These are phyloP conservation scores for Himalopsyche phryganea DNA, from an alignment of 1,140 invertebrate genomes.

Conservation along the genomic window DNA sequence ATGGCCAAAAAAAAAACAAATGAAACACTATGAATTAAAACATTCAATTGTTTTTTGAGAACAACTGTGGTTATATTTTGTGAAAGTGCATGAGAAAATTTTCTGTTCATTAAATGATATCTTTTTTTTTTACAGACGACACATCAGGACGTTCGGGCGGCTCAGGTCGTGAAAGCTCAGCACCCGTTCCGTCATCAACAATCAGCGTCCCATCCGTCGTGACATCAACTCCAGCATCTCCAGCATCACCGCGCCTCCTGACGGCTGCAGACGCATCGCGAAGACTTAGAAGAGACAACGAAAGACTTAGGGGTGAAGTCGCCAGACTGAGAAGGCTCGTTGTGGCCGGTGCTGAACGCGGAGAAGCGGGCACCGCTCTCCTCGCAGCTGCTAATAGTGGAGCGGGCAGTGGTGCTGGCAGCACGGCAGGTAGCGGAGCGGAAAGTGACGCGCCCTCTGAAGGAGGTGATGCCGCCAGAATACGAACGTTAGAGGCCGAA, in stretches of 20 bases:
- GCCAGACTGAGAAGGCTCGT: conserved; percentile 59
- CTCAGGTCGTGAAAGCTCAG: conserved; percentile 24
- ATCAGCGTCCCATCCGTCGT: conserved; percentile 2
- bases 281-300: conserved; percentile 62
- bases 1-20: no score
- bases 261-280: conserved; percentile 49
- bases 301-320: conserved; percentile 53
- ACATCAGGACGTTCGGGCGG: conserved; percentile 28
- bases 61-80: no score
- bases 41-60: no score
- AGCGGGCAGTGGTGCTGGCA: conserved; percentile 40
- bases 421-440: conserved; percentile 14
- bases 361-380: conserved; percentile 54
- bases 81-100: background rate
- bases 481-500: conserved; percentile 42
- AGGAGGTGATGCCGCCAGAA: conserved; percentile 35
- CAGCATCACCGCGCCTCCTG: conserved; percentile 49
- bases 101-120: no score
- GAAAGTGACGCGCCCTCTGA: conserved; percentile 34
- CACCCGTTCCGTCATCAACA: conserved; percentile 3
- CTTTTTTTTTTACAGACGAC: conserved; percentile 18
- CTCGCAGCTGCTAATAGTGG: conserved; percentile 50
- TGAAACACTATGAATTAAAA: no score
- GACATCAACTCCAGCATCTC: conserved; percentile 38
- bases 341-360: conserved; percentile 58